Evolutionary conservation across 2,797 vertebrate genomes (phyloP).

Genomic region (Xenopus petersii): DNA sequence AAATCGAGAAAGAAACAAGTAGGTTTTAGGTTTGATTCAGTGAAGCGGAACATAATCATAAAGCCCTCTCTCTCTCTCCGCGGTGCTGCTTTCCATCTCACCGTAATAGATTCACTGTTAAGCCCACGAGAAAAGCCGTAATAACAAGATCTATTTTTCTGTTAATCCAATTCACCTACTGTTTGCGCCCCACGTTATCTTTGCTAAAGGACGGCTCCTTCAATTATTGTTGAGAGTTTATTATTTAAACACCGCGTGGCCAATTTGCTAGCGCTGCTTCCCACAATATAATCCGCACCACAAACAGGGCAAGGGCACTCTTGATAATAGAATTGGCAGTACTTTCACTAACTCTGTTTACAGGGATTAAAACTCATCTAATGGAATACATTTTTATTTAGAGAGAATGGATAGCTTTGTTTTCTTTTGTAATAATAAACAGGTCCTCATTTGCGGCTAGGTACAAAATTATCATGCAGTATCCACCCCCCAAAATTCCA

Average conservation of each 20-base stretch:
- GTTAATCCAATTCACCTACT: constrained; percentile 24
- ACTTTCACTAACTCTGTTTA: not conserved
- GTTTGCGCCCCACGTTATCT: not conserved
- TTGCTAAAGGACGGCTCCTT: not conserved
- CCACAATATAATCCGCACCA: not conserved
- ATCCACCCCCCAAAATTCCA: no score
- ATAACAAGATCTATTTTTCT: constrained; percentile 23
- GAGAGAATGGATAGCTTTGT: no score
- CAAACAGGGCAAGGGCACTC: not conserved
- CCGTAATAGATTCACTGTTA: constrained; percentile 30
- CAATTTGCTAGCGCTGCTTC: not conserved
- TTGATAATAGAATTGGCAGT: not conserved
- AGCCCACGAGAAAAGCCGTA: constrained; percentile 2
- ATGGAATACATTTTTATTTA: no score
- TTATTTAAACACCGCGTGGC: not conserved
- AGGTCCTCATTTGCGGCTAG: no score
- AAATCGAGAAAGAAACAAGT: constrained; percentile 19
- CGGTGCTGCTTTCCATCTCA: not conserved
- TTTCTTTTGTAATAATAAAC: no score
- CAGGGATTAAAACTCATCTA: not conserved
- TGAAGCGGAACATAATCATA: constrained; percentile 13
- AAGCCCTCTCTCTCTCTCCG: not conserved
- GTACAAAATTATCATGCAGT: no score
- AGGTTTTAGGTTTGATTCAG: constrained; percentile 6
- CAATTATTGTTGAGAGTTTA: not conserved